Conservation (phyloP, 2,113 vertebrate species). For the Rhea americana region DNA sequence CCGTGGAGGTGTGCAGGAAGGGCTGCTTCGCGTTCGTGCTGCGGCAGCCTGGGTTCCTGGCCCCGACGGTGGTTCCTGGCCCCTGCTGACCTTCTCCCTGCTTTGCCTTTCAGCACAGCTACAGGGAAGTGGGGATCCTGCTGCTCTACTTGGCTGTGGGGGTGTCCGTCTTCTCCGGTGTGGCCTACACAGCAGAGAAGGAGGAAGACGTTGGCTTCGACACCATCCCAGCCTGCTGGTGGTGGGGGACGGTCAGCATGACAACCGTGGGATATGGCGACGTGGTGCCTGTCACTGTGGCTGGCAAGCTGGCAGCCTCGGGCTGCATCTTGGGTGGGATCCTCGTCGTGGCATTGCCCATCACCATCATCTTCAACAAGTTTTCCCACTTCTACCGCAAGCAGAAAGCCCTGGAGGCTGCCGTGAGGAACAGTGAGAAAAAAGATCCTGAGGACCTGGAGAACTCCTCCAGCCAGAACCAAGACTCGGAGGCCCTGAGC, state of each 20-base stretch:
- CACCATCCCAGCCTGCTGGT: slow-evolving; percentile 98
- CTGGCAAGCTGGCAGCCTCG: slow-evolving; percentile 91
- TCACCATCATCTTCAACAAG: slow-evolving; percentile 99
- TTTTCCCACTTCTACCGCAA: slow-evolving; percentile 96
- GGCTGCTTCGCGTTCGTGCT: rapidly evolving
- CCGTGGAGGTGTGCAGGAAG: not conserved
- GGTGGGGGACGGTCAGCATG: slow-evolving; percentile 99
- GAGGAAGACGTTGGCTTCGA: slow-evolving; percentile 91
- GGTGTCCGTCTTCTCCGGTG: slow-evolving; percentile 92
- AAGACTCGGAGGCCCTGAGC: slow-evolving; percentile 64
- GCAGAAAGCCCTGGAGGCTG: slow-evolving; percentile 94
- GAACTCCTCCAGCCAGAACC: slow-evolving; percentile 54
- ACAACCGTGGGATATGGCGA: slow-evolving; percentile 97
- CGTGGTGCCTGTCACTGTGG: slow-evolving; percentile 91
- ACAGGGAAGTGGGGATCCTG: slow-evolving; percentile 94
- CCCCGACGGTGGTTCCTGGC: rapidly evolving
- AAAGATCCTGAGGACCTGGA: slow-evolving; percentile 13
- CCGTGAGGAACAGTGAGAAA: slow-evolving; percentile 86
- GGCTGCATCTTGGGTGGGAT: slow-evolving; percentile 96
- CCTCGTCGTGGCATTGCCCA: slow-evolving; percentile 93
- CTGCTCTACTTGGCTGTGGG: slow-evolving; percentile 94
- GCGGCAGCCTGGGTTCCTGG: not conserved
- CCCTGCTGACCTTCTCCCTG: not conserved
- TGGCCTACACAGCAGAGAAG: slow-evolving; percentile 94
- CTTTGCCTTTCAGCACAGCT: slow-evolving; percentile 90